A percentile compares a stretch with the other conserved stretches of the same genome.
Evolutionary conservation across 30 jellyfish, hydroid and myxozoan genomes (phyloP).

Genomic region (Aurelia aurita): DNA sequence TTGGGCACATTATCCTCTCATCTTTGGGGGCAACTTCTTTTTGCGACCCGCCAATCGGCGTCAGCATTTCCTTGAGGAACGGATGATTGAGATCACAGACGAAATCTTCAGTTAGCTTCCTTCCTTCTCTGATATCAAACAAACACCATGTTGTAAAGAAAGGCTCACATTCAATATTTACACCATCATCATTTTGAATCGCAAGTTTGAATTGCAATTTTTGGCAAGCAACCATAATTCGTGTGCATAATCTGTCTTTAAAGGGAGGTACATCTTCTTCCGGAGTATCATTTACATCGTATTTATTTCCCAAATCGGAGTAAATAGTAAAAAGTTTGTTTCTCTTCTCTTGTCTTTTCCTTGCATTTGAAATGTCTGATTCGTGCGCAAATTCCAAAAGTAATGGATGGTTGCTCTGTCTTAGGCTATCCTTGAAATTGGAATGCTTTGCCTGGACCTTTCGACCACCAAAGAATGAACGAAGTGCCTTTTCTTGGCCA

Average conservation of each 20-base stretch:
- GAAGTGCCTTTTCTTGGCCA: slow-evolving; percentile 88
- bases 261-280: slow-evolving; percentile 78
- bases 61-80: slow-evolving; percentile 62
- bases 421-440: slow-evolving; percentile 91
- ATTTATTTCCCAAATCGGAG: slow-evolving; percentile 81
- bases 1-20: slow-evolving; percentile 53
- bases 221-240: slow-evolving; percentile 61
- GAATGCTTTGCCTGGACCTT: slow-evolving; percentile 91
- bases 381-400: slow-evolving; percentile 95
- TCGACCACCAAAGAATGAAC: slow-evolving; percentile 80
- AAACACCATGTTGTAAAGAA: slow-evolving; percentile 86
- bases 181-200: slow-evolving; percentile 63
- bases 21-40: slow-evolving; percentile 17
- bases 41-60: slow-evolving; percentile 39
- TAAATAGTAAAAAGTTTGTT: slow-evolving; percentile 72
- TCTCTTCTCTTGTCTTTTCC: slow-evolving; percentile 81
- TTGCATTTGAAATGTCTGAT: slow-evolving; percentile 83
- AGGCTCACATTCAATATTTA: slow-evolving; percentile 89
- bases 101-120: slow-evolving; percentile 94
- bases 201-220: slow-evolving; percentile 75
- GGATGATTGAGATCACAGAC: slow-evolving; percentile 90
- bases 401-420: slow-evolving; percentile 95
- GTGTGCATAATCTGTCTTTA: slow-evolving; percentile 55
- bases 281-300: slow-evolving; percentile 68
- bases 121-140: slow-evolving; percentile 82